Percentiles rank a stretch among this genome's conserved stretches.
These are phyloP conservation scores for Lutjanus campechanus DNA, from an alignment of 2,797 vertebrate genomes.

Conservation along the genomic window DNA sequence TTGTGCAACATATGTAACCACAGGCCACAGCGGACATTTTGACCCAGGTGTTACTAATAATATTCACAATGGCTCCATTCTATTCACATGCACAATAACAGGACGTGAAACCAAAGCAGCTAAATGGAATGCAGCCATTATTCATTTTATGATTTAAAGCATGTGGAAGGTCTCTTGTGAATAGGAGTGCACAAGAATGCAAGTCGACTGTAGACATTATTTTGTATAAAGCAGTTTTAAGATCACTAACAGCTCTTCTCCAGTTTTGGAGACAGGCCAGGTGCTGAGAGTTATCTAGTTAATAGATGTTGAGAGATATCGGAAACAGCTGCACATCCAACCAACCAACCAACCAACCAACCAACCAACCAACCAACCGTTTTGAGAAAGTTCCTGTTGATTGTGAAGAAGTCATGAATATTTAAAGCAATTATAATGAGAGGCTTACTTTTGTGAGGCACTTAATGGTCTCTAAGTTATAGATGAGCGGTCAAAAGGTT, in stretches of 20 bases:
- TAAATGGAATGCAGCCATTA: not conserved
- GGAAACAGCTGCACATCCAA: conserved; percentile 24
- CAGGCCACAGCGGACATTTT: no score
- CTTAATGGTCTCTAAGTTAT: conserved; percentile 74
- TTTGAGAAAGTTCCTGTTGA: conserved; percentile 42
- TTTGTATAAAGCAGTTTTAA: conserved; percentile 2
- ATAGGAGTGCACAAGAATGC: not conserved
- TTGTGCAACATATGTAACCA: no score
- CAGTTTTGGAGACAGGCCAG: not conserved
- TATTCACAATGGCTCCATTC: no score
- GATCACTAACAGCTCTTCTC: not conserved
- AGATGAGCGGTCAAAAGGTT: conserved; percentile 79
- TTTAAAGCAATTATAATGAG: conserved; percentile 71
- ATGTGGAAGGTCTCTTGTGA: not conserved
- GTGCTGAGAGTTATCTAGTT: not conserved
- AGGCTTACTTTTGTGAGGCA: conserved; percentile 56
- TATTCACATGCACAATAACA: no score
- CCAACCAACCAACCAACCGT: not conserved
- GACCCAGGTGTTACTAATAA: no score
- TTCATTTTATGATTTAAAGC: not conserved
- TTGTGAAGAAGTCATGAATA: conserved; percentile 63
- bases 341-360: no score
- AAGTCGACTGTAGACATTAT: not conserved
- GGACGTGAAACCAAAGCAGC: not conserved
- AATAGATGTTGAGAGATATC: conserved; percentile 2